These are phyloP conservation scores for Tinamus guttatus DNA, from an alignment of 2,113 vertebrate genomes.

Conservation along the genomic window DNA sequence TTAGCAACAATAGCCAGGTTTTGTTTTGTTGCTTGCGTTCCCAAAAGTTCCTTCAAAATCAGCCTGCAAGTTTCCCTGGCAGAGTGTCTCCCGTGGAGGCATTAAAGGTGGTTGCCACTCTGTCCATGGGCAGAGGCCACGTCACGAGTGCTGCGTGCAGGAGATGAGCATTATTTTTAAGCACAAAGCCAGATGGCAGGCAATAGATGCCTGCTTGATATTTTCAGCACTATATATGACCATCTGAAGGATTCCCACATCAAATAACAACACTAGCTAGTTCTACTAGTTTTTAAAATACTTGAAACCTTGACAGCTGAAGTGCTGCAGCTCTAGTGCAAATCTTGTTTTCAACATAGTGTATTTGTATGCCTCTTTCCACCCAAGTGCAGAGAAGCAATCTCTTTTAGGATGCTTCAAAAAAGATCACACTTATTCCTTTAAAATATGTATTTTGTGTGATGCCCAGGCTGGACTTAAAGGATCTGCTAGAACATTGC, in stretches of 20 bases:
- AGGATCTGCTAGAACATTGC: background rate
- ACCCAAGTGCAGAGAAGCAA: background rate
- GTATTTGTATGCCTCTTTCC: background rate
- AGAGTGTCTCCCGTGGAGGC: background rate
- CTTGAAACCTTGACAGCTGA: background rate
- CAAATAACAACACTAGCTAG: background rate
- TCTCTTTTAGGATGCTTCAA: background rate
- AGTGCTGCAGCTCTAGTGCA: background rate
- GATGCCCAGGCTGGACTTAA: background rate
- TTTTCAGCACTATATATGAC: background rate
- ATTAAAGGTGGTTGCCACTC: background rate
- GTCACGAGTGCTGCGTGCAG: background rate
- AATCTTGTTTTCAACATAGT: background rate
- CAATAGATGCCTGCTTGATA: background rate
- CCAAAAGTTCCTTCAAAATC: background rate
- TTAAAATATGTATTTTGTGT: background rate
- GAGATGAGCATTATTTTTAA: background rate
- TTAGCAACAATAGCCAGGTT: background rate
- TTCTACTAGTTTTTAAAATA: background rate
- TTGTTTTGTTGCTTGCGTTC: background rate
- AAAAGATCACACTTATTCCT: background rate
- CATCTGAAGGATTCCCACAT: background rate
- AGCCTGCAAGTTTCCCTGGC: background rate
- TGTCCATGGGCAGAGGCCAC: background rate
- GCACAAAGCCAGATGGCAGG: background rate